Evolutionary conservation across 2,113 vertebrate genomes (phyloP).

Genomic region (Sinocyclocheilus maitianheensis): DNA sequence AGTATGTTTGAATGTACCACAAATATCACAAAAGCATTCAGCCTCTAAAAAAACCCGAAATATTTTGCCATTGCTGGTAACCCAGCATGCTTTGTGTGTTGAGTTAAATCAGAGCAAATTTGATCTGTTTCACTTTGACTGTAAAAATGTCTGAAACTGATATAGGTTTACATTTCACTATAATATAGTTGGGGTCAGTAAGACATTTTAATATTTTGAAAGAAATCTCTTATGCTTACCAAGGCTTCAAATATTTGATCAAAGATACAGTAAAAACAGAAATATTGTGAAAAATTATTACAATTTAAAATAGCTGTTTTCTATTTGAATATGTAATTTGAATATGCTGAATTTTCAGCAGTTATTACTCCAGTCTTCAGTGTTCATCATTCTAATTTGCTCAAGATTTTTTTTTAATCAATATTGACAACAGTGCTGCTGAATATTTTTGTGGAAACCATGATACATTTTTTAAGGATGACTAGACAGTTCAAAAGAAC

Average conservation of each 20-base stretch:
- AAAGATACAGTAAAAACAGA: background rate
- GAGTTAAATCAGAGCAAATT: background rate
- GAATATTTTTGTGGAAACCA: background rate
- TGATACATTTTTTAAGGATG: background rate
- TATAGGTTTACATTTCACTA: no score
- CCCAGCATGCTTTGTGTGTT: background rate
- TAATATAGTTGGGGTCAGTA: no score
- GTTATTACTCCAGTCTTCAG: background rate
- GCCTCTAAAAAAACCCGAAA: background rate
- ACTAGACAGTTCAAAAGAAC: background rate
- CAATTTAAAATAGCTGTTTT: background rate
- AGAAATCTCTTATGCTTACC: background rate
- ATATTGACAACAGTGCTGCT: background rate
- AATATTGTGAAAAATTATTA: background rate
- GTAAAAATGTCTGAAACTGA: no score
- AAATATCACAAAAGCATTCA: conserved; percentile 2
- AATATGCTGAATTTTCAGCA: no score
- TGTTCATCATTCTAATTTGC: background rate
- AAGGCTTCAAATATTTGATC: background rate
- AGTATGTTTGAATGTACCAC: conserved; percentile 19
- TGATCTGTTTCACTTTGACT: no score
- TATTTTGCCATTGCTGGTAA: background rate
- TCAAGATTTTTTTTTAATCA: background rate
- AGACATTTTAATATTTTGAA: background rate
- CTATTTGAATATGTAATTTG: background rate